Evolutionary conservation across 2,797 vertebrate genomes (phyloP).

Genomic region (Cheirogaleus major): DNA sequence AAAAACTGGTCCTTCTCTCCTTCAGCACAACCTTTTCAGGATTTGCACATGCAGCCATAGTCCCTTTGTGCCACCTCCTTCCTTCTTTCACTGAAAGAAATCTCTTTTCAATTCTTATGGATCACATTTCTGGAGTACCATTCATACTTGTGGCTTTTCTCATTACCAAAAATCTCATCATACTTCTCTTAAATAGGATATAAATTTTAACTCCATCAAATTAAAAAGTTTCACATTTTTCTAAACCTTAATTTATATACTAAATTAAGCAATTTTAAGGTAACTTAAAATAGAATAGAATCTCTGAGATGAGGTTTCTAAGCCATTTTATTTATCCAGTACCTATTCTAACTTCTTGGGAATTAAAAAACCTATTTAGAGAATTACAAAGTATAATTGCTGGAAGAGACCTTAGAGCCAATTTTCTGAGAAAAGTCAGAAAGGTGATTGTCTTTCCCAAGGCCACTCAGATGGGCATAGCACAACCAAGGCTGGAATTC

Average conservation of each 20-base stretch:
- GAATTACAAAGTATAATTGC: not conserved
- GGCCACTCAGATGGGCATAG: not conserved
- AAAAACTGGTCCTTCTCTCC: not conserved
- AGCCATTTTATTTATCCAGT: not conserved
- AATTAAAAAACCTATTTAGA: not conserved
- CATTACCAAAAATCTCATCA: constrained; percentile 14
- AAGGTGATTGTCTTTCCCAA: not conserved
- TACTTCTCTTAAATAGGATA: constrained; percentile 39
- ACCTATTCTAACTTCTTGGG: constrained; percentile 5
- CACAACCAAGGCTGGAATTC: not conserved
- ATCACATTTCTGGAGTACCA: constrained; percentile 33
- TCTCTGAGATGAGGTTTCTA: constrained; percentile 7
- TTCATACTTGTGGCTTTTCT: constrained; percentile 56
- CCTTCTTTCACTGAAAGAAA: not conserved
- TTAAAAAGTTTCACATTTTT: constrained; percentile 49
- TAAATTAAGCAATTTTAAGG: not conserved
- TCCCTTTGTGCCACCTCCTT: not conserved
- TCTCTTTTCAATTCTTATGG: constrained; percentile 31
- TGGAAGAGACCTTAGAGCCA: not conserved
- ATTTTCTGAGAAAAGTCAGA: constrained; percentile 14
- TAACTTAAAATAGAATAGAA: constrained; percentile 22
- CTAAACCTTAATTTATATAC: constrained; percentile 39
- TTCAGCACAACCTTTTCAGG: not conserved
- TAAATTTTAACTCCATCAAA: constrained; percentile 49
- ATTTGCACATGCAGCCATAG: not conserved